Conservation (phyloP, 2,888 invertebrate species). For the Perizoma flavofasciatum region DNA sequence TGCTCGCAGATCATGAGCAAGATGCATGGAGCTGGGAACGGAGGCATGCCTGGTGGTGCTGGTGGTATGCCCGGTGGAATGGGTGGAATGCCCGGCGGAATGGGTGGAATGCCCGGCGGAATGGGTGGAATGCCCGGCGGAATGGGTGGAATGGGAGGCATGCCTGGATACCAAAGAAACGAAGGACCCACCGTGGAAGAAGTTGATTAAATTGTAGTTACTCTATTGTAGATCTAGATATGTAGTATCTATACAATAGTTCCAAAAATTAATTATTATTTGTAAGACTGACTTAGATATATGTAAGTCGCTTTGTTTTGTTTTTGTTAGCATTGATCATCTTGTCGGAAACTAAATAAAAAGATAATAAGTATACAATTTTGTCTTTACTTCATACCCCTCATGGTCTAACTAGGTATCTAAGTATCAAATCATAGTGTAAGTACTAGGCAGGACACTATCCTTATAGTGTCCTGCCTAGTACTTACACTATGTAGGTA, state of each 20-base stretch:
- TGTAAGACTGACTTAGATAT: constrained; percentile 15
- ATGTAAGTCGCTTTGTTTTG: neutral
- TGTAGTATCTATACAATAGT: too few relatives aligned
- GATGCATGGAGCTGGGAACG: constrained; percentile 23
- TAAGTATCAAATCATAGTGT: too few relatives aligned
- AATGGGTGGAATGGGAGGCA: constrained; percentile 18
- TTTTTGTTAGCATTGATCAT: neutral
- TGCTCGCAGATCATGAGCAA: constrained; percentile 26
- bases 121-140: constrained; percentile 20
- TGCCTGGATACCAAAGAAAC: constrained; percentile 27
- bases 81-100: constrained; percentile 78
- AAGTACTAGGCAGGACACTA: too few relatives aligned
- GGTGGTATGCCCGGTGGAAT: constrained; percentile 48
- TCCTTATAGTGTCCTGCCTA: too few relatives aligned
- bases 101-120: constrained; percentile 19
- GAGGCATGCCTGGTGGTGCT: constrained; percentile 68
- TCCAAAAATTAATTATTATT: constrained; percentile 1
- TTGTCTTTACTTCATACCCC: neutral
- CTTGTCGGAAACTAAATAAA: neutral
- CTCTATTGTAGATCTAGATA: neutral
- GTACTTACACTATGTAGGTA: too few relatives aligned
- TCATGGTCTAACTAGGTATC: too few relatives aligned
- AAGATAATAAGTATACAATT: neutral
- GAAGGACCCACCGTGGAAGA: constrained; percentile 28
- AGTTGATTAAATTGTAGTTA: constrained; percentile 18